phyloP scores from a whole-genome alignment of 2,113 vertebrate genomes.

The Rhinolophus ferrumequinum region DNA sequence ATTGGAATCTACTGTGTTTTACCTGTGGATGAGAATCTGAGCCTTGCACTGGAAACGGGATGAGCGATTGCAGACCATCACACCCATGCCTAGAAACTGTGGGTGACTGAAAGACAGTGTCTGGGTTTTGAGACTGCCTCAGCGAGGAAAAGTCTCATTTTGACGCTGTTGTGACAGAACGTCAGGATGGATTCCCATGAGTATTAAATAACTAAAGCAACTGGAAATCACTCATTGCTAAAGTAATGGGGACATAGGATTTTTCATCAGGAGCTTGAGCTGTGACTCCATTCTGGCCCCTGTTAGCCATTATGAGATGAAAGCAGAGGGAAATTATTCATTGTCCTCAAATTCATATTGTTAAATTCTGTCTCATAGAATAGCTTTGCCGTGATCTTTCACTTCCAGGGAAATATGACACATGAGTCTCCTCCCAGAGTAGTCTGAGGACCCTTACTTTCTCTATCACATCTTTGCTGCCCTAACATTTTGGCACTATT shows the following conservation, averaged over 20 bases:
- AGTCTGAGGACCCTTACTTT: background rate
- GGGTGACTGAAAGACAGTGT: constrained; percentile 27
- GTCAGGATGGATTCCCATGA: background rate
- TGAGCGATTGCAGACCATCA: background rate
- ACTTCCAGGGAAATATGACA: background rate
- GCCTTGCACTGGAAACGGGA: background rate
- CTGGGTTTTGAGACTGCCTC: background rate
- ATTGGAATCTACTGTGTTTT: background rate
- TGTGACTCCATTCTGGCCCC: background rate
- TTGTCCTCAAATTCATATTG: constrained; percentile 30
- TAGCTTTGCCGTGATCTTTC: background rate
- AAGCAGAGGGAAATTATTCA: constrained; percentile 63
- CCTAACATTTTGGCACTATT: background rate
- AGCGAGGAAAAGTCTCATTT: constrained; percentile 20
- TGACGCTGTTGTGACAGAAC: constrained; percentile 2
- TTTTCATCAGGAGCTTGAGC: constrained; percentile 50
- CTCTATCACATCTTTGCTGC: background rate
- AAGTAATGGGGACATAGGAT: background rate
- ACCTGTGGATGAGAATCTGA: background rate
- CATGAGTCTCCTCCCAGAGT: background rate
- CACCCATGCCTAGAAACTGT: background rate
- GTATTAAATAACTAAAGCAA: constrained; percentile 37
- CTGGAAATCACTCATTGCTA: constrained; percentile 47
- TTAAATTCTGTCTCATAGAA: constrained; percentile 39
- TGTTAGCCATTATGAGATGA: constrained; percentile 54